These are phyloP conservation scores for Miltochrista miniata DNA, from an alignment of 2,888 invertebrate genomes.

Conservation along the genomic window DNA sequence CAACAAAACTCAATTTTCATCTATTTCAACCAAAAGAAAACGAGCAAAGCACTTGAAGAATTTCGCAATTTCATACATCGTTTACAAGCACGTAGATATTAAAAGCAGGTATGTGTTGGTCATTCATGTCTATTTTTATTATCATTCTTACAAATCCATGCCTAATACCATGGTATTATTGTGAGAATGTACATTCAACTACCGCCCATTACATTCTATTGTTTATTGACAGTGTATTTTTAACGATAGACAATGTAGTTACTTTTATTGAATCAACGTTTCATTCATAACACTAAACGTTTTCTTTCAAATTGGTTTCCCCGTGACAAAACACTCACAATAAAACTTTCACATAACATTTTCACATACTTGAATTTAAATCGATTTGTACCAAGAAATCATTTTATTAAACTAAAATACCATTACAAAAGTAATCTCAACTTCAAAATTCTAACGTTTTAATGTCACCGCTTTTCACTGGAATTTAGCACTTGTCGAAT, in stretches of 20 bases:
- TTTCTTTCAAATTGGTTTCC: slow-evolving; percentile 28
- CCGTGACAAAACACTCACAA: slow-evolving; percentile 28
- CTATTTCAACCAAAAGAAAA: slow-evolving; percentile 25
- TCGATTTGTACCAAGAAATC: slow-evolving; percentile 36
- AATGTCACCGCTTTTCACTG: slow-evolving; percentile 25
- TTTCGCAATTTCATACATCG: slow-evolving; percentile 52
- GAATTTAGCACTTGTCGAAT: neutral
- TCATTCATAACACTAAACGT: slow-evolving; percentile 41
- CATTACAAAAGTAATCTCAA: slow-evolving; percentile 32
- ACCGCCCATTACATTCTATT: slow-evolving; percentile 18
- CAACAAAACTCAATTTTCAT: too few relatives aligned
- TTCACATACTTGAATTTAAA: slow-evolving; percentile 38
- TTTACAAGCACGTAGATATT: slow-evolving; percentile 46
- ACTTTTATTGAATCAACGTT: slow-evolving; percentile 33
- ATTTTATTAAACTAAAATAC: slow-evolving; percentile 29
- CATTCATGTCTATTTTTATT: slow-evolving; percentile 53
- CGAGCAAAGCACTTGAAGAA: slow-evolving; percentile 27
- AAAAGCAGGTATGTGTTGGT: slow-evolving; percentile 39
- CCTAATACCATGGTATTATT: slow-evolving; percentile 42
- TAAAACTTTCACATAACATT: slow-evolving; percentile 38
- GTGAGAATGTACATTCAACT: slow-evolving; percentile 39
- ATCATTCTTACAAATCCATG: slow-evolving; percentile 48
- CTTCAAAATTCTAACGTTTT: slow-evolving; percentile 23
- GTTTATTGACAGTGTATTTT: slow-evolving; percentile 37
- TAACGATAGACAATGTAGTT: slow-evolving; percentile 32